These are phyloP conservation scores for Drosophila virilis DNA, from an alignment of 1,140 invertebrate genomes.

Conservation along the genomic window DNA sequence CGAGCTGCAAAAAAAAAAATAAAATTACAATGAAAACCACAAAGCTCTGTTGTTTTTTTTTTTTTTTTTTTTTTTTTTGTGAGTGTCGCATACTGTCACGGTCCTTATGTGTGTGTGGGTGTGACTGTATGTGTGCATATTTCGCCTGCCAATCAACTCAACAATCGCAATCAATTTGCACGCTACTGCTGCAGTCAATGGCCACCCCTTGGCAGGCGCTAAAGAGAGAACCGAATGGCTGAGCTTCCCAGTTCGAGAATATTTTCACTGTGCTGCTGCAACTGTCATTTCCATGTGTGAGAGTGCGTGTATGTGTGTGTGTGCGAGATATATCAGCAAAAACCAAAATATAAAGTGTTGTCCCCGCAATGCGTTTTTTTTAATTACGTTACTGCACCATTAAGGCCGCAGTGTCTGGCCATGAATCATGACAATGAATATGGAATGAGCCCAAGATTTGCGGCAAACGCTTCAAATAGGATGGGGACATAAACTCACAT, in stretches of 20 bases:
- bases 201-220: background rate
- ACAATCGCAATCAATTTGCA: slow-evolving; percentile 81
- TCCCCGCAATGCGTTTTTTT: slow-evolving; percentile 72
- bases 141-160: slow-evolving; percentile 81
- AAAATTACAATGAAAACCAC: slow-evolving; percentile 71
- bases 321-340: slow-evolving; percentile 54
- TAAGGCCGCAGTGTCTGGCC: slow-evolving; percentile 60
- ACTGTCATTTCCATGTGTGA: slow-evolving; percentile 61
- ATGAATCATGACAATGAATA: slow-evolving; percentile 54
- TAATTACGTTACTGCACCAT: slow-evolving; percentile 80
- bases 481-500: background rate
- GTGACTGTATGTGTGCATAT: slow-evolving; percentile 42
- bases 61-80: slow-evolving; percentile 51
- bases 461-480: slow-evolving; percentile 20
- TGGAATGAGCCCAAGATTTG: slow-evolving; percentile 45
- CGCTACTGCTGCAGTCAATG: slow-evolving; percentile 48
- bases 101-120: slow-evolving; percentile 8
- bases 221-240: background rate
- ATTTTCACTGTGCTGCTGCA: slow-evolving; percentile 67
- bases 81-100: slow-evolving; percentile 70
- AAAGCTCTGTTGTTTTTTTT: slow-evolving; percentile 49
- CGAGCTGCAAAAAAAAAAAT: slow-evolving; percentile 19
- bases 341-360: slow-evolving; percentile 50
- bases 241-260: slow-evolving; percentile 32
- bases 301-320: slow-evolving; percentile 14